Conservation (phyloP, 2,113 vertebrate genomes). For the Xerus inauris region DNA sequence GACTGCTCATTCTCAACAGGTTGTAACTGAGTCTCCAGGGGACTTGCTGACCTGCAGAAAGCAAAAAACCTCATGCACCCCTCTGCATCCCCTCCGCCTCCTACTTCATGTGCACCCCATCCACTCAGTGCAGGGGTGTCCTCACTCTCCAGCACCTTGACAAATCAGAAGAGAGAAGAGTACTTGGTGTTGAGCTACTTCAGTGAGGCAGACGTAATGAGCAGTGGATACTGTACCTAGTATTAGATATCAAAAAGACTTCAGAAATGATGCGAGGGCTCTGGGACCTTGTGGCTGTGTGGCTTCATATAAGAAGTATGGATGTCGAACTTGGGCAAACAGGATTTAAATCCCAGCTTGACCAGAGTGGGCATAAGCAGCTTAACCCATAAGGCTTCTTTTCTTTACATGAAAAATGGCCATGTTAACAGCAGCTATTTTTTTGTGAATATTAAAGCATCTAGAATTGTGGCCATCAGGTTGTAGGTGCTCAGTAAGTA, state of each 20-base stretch:
- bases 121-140: background rate
- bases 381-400: background rate
- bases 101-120: background rate
- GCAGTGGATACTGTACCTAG: background rate
- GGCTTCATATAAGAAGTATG: background rate
- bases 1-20: background rate
- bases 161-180: background rate
- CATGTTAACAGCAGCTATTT: background rate
- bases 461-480: background rate
- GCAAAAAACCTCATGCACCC: background rate
- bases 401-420: conserved; percentile 17
- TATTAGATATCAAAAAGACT: background rate
- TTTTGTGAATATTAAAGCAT: background rate
- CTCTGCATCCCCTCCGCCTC: background rate
- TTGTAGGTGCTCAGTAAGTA: background rate
- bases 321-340: background rate
- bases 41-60: background rate
- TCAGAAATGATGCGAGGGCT: background rate
- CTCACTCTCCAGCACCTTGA: background rate
- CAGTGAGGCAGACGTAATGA: background rate
- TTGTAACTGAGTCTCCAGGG: background rate
- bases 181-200: background rate
- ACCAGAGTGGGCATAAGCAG: background rate
- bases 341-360: background rate
- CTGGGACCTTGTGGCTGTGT: background rate